A percentile compares a stretch with the other conserved stretches of the same genome.
These are phyloP conservation scores for Ceratothoa steindachneri DNA, from an alignment of 2,888 invertebrate species.

Conservation along the genomic window DNA sequence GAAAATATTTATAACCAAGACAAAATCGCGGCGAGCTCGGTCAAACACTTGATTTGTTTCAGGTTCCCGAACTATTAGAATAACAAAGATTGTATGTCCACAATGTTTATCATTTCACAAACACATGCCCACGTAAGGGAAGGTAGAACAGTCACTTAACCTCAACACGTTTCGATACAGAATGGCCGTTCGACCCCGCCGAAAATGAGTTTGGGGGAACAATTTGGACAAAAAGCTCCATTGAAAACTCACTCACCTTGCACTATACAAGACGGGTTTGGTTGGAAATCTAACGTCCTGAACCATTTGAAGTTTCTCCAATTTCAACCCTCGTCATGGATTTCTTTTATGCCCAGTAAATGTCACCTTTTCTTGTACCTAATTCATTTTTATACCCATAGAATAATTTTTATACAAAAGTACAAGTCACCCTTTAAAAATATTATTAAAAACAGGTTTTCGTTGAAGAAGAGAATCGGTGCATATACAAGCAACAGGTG, in stretches of 20 bases:
- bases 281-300: background rate
- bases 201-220: background rate
- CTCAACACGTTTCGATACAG: background rate
- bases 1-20: too few relatives aligned
- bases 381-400: background rate
- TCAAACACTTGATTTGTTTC: too few relatives aligned
- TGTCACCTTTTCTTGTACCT: background rate
- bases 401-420: background rate
- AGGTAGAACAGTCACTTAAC: background rate
- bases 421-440: background rate
- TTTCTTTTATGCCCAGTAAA: background rate
- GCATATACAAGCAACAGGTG: background rate
- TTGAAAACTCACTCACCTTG: slow-evolving; percentile 13
- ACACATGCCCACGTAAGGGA: background rate
- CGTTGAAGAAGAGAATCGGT: background rate
- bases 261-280: slow-evolving; percentile 10
- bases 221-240: background rate
- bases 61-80: too few relatives aligned
- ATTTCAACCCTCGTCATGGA: background rate
- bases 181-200: background rate
- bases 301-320: background rate
- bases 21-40: too few relatives aligned
- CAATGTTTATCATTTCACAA: too few relatives aligned
- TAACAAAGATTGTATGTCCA: too few relatives aligned
- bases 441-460: background rate